Percentiles rank a stretch among this genome's conserved stretches.
Conservation (phyloP, 2,113 vertebrate species). For the Toxotes jaculatrix region DNA sequence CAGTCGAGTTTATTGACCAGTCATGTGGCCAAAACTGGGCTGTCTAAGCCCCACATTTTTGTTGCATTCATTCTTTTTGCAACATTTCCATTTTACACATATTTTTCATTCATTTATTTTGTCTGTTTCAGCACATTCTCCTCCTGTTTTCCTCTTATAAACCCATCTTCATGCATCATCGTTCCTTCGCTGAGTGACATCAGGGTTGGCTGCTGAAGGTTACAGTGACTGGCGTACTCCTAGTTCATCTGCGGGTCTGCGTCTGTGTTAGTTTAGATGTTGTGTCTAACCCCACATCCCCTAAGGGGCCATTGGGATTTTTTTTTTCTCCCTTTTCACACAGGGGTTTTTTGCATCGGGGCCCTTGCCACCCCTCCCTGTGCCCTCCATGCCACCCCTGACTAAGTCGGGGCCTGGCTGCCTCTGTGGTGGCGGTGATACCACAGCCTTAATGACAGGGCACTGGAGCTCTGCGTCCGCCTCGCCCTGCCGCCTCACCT, state of each 20-base stretch:
- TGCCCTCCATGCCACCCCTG: constrained; percentile 83
- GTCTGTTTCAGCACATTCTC: constrained; percentile 9
- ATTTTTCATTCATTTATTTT: constrained; percentile 22
- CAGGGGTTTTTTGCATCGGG: background rate
- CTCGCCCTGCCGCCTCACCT: constrained; percentile 83
- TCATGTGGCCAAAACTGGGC: constrained; percentile 34
- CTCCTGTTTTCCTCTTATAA: background rate
- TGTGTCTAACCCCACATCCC: constrained; percentile 68
- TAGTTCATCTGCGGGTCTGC: constrained; percentile 34
- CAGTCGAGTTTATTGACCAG: constrained; percentile 64
- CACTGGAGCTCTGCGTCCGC: constrained; percentile 68
- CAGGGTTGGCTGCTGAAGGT: background rate
- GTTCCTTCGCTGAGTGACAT: constrained; percentile 20
- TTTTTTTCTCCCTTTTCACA: constrained; percentile 23
- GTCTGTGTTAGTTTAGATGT: constrained; percentile 65
- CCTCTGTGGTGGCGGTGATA: constrained; percentile 67
- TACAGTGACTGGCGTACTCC: constrained; percentile 13
- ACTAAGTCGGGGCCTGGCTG: constrained; percentile 70
- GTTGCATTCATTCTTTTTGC: background rate
- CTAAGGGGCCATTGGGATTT: constrained; percentile 32
- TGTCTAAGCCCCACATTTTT: constrained; percentile 49
- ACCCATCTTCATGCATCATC: background rate
- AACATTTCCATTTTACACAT: constrained; percentile 10
- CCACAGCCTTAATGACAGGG: constrained; percentile 82
- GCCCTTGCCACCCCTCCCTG: constrained; percentile 61